Percentiles rank a stretch among this genome's conserved stretches.
phyloP scores from a whole-genome alignment of 2,888 invertebrate species.

The Coleophora deauratella region DNA sequence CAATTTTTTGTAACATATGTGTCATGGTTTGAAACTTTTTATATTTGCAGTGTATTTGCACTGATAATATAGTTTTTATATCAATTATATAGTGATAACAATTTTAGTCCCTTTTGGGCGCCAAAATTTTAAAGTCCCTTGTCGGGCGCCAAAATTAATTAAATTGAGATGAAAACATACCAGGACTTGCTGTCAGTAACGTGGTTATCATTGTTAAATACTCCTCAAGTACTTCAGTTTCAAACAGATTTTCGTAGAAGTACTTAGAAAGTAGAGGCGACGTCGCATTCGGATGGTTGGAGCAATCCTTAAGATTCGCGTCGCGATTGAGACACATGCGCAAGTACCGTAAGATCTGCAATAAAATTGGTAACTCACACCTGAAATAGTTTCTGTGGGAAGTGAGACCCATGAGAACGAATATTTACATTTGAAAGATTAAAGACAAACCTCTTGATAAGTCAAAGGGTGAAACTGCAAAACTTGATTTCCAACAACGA shows the following conservation, averaged over 20 bases:
- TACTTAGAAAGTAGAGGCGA: slow-evolving; percentile 80
- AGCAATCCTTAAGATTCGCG: slow-evolving; percentile 60
- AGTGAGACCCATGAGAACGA: slow-evolving; percentile 1
- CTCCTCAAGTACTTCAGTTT: slow-evolving; percentile 76
- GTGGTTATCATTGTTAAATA: slow-evolving; percentile 80
- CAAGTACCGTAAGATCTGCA: slow-evolving; percentile 83
- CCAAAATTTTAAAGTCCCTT: too few species aligned
- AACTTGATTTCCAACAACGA: slow-evolving; percentile 77
- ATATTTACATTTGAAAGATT: too few species aligned
- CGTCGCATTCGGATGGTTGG: slow-evolving; percentile 76
- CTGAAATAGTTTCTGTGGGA: not conserved
- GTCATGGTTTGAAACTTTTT: too few species aligned
- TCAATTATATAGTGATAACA: too few species aligned
- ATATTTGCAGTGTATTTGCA: too few species aligned
- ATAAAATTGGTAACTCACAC: too few species aligned
- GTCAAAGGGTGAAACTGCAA: slow-evolving; percentile 81
- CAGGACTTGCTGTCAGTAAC: slow-evolving; percentile 78
- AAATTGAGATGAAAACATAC: too few species aligned
- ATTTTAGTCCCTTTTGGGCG: too few species aligned
- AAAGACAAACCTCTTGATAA: slow-evolving; percentile 88
- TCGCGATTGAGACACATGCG: slow-evolving; percentile 84
- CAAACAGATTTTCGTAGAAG: slow-evolving; percentile 67
- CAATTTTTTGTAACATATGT: too few species aligned
- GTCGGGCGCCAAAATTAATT: too few species aligned
- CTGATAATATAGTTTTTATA: too few species aligned